Percentiles rank a stretch among this genome's conserved stretches.
These are phyloP conservation scores for Eriocheir sinensis DNA, from an alignment of 1,140 invertebrate species.

Conservation along the genomic window DNA sequence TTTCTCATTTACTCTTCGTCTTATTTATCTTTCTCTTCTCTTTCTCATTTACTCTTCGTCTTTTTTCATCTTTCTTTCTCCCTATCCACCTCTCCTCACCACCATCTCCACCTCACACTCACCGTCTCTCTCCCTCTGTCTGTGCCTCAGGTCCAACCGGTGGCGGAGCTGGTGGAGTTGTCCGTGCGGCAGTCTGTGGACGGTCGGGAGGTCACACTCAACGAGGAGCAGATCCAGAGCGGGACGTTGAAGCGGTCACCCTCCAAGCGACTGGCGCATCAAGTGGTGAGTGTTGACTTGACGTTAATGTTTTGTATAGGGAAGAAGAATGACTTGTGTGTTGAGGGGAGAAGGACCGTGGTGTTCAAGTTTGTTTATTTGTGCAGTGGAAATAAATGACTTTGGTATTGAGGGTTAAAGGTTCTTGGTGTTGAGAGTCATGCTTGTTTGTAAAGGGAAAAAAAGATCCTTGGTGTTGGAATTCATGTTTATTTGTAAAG, in stretches of 20 bases:
- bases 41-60: neutral
- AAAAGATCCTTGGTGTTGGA: too few relatives aligned
- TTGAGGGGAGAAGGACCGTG: too few relatives aligned
- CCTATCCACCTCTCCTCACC: neutral
- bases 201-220: conserved; percentile 86
- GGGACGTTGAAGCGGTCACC: conserved; percentile 76
- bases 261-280: conserved; percentile 61
- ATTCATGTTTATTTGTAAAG: too few relatives aligned
- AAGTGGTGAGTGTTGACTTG: conserved; percentile 73
- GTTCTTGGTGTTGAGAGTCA: too few relatives aligned
- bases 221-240: conserved; percentile 83
- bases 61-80: neutral
- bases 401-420: too few relatives aligned
- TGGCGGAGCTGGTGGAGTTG: conserved; percentile 93
- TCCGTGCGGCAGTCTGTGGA: conserved; percentile 87
- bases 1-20: too few relatives aligned
- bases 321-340: too few relatives aligned
- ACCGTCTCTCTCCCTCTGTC: neutral
- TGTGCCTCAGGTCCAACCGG: conserved; percentile 88
- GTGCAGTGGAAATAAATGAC: too few relatives aligned
- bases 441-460: too few relatives aligned
- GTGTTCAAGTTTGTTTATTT: too few relatives aligned
- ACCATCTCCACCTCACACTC: neutral
- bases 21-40: too few relatives aligned
- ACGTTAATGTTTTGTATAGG: too few relatives aligned